Evolutionary conservation across 2,888 invertebrate species (phyloP), one percentile per base, ranked within the genome.

Genomic region (Lymantria dispar): DNA sequence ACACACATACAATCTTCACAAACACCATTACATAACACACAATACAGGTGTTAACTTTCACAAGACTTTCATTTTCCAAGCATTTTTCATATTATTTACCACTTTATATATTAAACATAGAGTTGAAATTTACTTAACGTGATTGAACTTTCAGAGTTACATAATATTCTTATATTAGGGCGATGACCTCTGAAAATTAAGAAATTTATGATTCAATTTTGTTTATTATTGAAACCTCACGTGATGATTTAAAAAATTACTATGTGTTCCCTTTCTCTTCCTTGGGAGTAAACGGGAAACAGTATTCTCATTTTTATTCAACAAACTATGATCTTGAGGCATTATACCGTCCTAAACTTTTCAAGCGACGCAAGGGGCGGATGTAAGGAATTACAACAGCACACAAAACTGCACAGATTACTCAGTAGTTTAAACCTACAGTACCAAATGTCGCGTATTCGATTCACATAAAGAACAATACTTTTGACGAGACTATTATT

Each of bases 21-120:
- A 50, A 60, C 56, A 62, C 60, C 53, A 60, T 70, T 68, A 68
- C 58, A 70, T 62, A 63, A 57, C 58, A 50, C 48, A 50, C 48
- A 50, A 62, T 54, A 59, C 74, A 74, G 74, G 70, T 72, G 74
- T 48, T 53, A 60, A 79, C 81, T 83, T 83, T 83, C 83, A 69
- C 74, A 29, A 45, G 62, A 79, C 83, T 83, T 83, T 83, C 82
- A 73, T 77, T 83, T 81, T 80, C 76, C 73, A 64, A 59, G 48
- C 55, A 41, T 40, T 39, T 31, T 38, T 7, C 33, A 43, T 47
- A 41, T 36, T 0, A 72, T 64, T 41, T 33, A 45, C 12, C 8
- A 52, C 56, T 43, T 47, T 0, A 0, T 0, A 0, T 0, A 0
- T 0, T 0, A 0, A 0, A 7, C 0, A 29, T 49, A 64, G 7